Evolutionary conservation across 2,113 vertebrate genomes (phyloP), one percentile per base, ranked within the genome.

Genomic region (Pterophyllum scalare): DNA sequence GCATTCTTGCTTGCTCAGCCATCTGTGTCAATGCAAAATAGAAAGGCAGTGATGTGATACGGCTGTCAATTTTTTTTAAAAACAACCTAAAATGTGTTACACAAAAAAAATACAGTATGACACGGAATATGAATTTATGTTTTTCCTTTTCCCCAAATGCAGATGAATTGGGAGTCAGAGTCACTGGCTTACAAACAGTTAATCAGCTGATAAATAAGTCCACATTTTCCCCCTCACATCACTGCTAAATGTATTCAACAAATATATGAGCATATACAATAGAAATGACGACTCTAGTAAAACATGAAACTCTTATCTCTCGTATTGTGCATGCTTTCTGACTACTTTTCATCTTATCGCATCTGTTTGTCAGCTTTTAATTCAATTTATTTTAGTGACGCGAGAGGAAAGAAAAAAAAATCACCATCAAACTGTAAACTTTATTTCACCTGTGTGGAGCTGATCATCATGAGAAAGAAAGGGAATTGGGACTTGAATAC

Each of bases 11-110:
- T 17, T 7, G 31, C 7, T 84, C 10, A 62, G 24, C 28, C 79
- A 64, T 84, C 33, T 64, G 49, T 54, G 15, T 20, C 20, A 62
- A 82, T 74, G 80, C 52, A 86, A 84, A 79, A 65, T 20, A 31
- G 17, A 72, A 52, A 70, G 5, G 31, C 70, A 85, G 46, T 52
- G 31, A 65, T 77, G 72, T 11, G 26, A 59, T 60, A 20, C 52
- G 19, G 14, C 31, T 59, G 12, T 58, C 43, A 70, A 15, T n/a
- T n/a, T n/a, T n/a, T 43, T 62, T 7, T 26, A 40, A 65, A 64
- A 79, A 24, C 4, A 52, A 52, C 26, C 43, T 17, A 72, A 72
- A 72, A 19, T 46, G 28, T 19, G 6, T 72, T 28, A 49, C 40
- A 31, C 12, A 26, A 38, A 40, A 67, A 20, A 31, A 24, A 19